These are phyloP conservation scores for Trichogramma pretiosum DNA, from an alignment of 1,140 invertebrate genomes.

Conservation along the genomic window DNA sequence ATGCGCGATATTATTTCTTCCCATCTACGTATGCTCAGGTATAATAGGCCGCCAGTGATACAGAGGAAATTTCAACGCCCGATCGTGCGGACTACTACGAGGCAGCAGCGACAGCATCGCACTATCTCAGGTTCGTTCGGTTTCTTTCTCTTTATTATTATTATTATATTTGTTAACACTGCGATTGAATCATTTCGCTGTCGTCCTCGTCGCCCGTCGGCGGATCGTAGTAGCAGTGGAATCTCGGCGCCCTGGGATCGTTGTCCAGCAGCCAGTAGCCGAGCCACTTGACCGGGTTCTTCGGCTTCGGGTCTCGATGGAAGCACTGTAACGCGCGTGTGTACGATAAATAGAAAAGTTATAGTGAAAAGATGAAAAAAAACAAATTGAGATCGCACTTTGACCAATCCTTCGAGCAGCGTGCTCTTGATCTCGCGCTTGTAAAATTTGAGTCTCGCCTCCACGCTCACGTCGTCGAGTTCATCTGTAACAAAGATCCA, in stretches of 20 bases:
- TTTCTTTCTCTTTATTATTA: too few species aligned
- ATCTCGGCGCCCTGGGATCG: conserved; percentile 64
- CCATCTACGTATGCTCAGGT: conserved; percentile 5
- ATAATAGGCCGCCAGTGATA: conserved; percentile 1
- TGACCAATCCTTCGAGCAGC: conserved; percentile 60
- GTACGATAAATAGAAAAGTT: too few species aligned
- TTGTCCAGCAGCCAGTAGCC: conserved; percentile 67
- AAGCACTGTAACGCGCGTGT: conserved; percentile 36
- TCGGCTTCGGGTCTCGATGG: conserved; percentile 59
- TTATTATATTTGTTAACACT: too few species aligned
- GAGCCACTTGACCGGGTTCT: conserved; percentile 69
- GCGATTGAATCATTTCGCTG: too few species aligned
- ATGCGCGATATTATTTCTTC: neutral
- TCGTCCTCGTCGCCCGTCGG: neutral
- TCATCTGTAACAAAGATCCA: too few species aligned
- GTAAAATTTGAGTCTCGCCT: conserved; percentile 58
- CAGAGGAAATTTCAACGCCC: neutral
- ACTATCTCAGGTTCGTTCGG: too few species aligned
- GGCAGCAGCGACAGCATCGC: too few species aligned
- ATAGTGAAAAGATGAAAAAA: neutral
- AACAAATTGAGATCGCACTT: conserved; percentile 29
- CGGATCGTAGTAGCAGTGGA: conserved; percentile 32
- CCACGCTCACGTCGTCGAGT: conserved; percentile 36
- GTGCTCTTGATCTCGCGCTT: conserved; percentile 57
- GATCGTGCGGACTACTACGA: too few species aligned